Conservation (phyloP, 2,113 vertebrate genomes). For the Cyprinodon tularosa region DNA sequence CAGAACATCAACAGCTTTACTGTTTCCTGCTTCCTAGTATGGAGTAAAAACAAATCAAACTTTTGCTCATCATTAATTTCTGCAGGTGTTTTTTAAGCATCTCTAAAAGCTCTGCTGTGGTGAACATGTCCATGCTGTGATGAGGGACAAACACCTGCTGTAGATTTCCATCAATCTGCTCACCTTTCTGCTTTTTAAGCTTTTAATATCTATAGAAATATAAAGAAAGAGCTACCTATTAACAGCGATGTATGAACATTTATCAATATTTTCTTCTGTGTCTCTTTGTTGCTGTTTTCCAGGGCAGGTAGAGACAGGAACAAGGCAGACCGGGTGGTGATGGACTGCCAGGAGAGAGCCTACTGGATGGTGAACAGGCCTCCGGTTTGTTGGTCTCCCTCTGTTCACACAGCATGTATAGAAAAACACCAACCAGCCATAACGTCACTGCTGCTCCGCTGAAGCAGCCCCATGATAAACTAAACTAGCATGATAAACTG, state of each 20-base stretch:
- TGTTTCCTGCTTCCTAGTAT: too few species aligned
- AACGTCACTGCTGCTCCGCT: not conserved
- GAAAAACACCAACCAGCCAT: not conserved
- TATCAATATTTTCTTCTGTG: not conserved
- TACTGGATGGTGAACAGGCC: constrained; percentile 93
- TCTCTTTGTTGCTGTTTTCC: constrained; percentile 12
- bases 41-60: too few species aligned
- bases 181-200: not conserved
- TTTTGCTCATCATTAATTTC: too few species aligned
- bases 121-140: not conserved
- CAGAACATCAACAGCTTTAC: too few species aligned
- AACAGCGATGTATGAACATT: not conserved
- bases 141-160: not conserved
- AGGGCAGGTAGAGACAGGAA: constrained; percentile 89
- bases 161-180: not conserved
- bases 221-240: not conserved
- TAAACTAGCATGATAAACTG: not conserved
- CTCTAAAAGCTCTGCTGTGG: too few species aligned
- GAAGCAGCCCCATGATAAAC: not conserved
- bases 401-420: not conserved
- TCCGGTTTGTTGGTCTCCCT: constrained; percentile 80
- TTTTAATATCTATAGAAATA: not conserved
- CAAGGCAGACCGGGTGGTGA: constrained; percentile 89
- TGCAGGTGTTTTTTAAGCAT: too few species aligned
- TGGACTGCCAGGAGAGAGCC: constrained; percentile 96